These are phyloP conservation scores for Ormyrus pomaceus DNA, from an alignment of 2,888 invertebrate species.

Conservation along the genomic window DNA sequence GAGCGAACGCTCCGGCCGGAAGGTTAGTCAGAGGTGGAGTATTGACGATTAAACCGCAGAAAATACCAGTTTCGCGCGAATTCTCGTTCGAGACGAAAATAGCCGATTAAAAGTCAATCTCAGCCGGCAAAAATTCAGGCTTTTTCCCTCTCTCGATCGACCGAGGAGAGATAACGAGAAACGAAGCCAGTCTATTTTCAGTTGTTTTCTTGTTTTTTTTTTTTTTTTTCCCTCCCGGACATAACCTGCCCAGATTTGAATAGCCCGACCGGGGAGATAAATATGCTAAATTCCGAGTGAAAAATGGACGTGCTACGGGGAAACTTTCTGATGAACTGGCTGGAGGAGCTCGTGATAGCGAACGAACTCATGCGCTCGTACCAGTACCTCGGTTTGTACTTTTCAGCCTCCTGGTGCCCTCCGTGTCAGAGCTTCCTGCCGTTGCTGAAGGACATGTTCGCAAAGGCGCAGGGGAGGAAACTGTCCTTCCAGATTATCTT, in stretches of 20 bases:
- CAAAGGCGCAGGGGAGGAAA: constrained; percentile 45
- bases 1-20: constrained; percentile 4
- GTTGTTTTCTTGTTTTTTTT: constrained; percentile 6
- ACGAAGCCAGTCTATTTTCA: constrained; percentile 34
- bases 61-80: constrained; percentile 29
- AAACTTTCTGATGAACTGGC: constrained; percentile 59
- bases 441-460: constrained; percentile 56
- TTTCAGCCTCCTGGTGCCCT: constrained; percentile 65
- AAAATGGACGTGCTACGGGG: constrained; percentile 61
- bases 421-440: constrained; percentile 62
- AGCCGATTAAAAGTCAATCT: constrained; percentile 49
- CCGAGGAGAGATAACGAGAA: constrained; percentile 16
- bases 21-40: constrained; percentile 25
- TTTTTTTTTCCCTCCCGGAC: neutral
- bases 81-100: constrained; percentile 31
- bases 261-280: neutral
- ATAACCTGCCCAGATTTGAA: neutral
- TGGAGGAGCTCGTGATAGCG: constrained; percentile 58
- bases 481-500: constrained; percentile 62
- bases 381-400: constrained; percentile 61
- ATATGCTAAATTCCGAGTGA: neutral
- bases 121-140: constrained; percentile 31
- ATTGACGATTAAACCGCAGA: constrained; percentile 32
- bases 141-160: neutral
- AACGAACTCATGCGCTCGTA: constrained; percentile 59